Base-by-base conservation (phyloP, 2,113 vertebrate species). In the Cichladusa arquata region DNA sequence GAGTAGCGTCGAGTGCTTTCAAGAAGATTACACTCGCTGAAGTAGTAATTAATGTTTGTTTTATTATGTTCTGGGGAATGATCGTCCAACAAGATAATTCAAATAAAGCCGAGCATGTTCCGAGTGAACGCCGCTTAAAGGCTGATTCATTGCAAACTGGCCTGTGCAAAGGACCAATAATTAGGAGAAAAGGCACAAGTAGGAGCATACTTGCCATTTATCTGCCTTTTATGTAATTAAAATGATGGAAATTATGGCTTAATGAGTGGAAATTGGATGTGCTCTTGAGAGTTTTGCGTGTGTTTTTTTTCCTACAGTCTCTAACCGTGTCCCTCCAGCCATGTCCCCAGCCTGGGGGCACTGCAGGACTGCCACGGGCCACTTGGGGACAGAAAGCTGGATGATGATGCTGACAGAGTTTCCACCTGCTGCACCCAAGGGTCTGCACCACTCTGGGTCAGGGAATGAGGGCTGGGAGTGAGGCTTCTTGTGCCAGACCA, bases 11-110 rank as follows among this genome's bases (percentile, higher is more conserved):
- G 86, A 92, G 96, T 67, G 94, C 86, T 81, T 83, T 72, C 64
- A 86, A 93, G 93, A 93, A 93, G 91, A 92, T 85, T 70, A 76
- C 79, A 48, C 90, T 88, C 54, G 18, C 83, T 60, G 91, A 94
- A 97, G 77, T n/a, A 89, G 94, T 97, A 96, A 97, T 98, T 97
- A 97, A 96, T 97, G 94, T 97, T 97, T 97, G 96, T 92, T 98
- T 97, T 97, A 96, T 94, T 92, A 93, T 51, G 95, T 97, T 96
- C 96, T 88, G 60, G 97, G 97, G 97, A 95, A 92, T 73, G 95
- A 94, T 96, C 17, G 44, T 95, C 96, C 91, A 42, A 97, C 93
- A 93, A 93, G 96, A 94, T 96, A 95, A 95, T 81, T 96, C 96
- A 95, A 95, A 95, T 81, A 93, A 92, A 95, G 95, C 84, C 70